Evolutionary conservation across 2,797 vertebrate genomes (phyloP).

Genomic region (Danio kyathit): DNA sequence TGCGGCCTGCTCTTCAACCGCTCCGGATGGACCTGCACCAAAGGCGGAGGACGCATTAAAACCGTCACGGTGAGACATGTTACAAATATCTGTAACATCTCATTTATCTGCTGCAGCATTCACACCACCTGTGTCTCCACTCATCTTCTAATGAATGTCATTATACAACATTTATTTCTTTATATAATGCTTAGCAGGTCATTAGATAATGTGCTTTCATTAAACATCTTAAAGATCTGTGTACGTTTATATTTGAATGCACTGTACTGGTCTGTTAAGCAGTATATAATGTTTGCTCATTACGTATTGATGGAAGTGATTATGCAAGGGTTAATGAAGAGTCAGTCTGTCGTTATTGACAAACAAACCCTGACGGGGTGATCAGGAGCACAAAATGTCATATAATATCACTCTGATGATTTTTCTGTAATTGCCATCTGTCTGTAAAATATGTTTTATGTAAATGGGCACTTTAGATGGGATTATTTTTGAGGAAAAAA

Average conservation of each 20-base stretch:
- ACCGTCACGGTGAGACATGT: constrained; percentile 83
- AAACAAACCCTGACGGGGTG: neutral
- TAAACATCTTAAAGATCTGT: neutral
- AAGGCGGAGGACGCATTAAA: constrained; percentile 86
- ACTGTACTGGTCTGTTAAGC: constrained; percentile 8
- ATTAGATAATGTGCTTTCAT: constrained; percentile 32
- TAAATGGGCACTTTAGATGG: constrained; percentile 7
- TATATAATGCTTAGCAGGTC: constrained; percentile 20
- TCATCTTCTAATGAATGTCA: constrained; percentile 2
- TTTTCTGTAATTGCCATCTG: constrained; percentile 6
- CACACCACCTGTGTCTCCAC: constrained; percentile 9
- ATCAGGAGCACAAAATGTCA: neutral
- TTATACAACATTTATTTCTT: neutral
- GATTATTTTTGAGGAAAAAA: constrained; percentile 15
- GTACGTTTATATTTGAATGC: neutral
- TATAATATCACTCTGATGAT: neutral
- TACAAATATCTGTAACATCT: constrained; percentile 37
- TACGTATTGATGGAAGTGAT: constrained; percentile 23
- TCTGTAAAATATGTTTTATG: neutral
- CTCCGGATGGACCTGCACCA: constrained; percentile 88
- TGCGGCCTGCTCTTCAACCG: constrained; percentile 86
- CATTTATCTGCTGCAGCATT: constrained; percentile 21
- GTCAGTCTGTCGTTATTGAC: neutral
- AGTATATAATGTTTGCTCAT: constrained; percentile 32
- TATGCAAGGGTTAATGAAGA: constrained; percentile 27